Percentiles rank a stretch among this genome's conserved stretches.
These are phyloP conservation scores for Lymantria dispar DNA, from an alignment of 2,888 invertebrate genomes.

Conservation along the genomic window DNA sequence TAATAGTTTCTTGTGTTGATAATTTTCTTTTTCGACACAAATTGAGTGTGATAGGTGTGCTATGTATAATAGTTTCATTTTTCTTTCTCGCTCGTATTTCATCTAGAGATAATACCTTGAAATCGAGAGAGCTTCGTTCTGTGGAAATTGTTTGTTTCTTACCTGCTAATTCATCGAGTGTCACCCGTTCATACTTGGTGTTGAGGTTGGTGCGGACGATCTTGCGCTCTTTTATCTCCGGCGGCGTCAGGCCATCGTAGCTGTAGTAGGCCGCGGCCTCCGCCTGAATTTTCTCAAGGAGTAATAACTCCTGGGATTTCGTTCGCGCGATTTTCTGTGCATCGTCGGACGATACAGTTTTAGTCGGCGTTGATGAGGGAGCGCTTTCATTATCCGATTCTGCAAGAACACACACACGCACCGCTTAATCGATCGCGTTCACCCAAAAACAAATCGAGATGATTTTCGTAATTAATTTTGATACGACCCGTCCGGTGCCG, in stretches of 20 bases:
- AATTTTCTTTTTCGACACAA: slow-evolving; percentile 65
- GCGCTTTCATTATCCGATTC: slow-evolving; percentile 90
- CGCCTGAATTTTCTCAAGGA: slow-evolving; percentile 86
- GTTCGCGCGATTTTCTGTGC: slow-evolving; percentile 57
- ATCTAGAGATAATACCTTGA: slow-evolving; percentile 76
- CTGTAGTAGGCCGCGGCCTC: slow-evolving; percentile 88
- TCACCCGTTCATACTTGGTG: slow-evolving; percentile 72
- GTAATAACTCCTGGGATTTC: slow-evolving; percentile 87
- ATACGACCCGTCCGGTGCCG: slow-evolving; percentile 58
- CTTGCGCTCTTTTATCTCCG: slow-evolving; percentile 48
- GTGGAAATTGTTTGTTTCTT: slow-evolving; percentile 39
- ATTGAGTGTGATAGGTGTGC: slow-evolving; percentile 59
- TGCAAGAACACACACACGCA: slow-evolving; percentile 86
- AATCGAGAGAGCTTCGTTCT: slow-evolving; percentile 59
- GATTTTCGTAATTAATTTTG: slow-evolving; percentile 82
- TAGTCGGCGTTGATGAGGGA: slow-evolving; percentile 83
- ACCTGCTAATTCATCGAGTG: slow-evolving; percentile 76
- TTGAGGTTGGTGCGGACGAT: slow-evolving; percentile 51
- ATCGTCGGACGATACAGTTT: slow-evolving; percentile 61
- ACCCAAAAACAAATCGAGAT: slow-evolving; percentile 38
- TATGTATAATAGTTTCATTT: slow-evolving; percentile 42
- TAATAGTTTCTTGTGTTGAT: slow-evolving; percentile 67
- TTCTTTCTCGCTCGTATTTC: slow-evolving; percentile 75
- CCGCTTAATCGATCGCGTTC: slow-evolving; percentile 52
- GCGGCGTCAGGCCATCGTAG: slow-evolving; percentile 72